Base-by-base conservation (phyloP, 2,797 vertebrate genomes). In the Enteromius fasciolatus region DNA sequence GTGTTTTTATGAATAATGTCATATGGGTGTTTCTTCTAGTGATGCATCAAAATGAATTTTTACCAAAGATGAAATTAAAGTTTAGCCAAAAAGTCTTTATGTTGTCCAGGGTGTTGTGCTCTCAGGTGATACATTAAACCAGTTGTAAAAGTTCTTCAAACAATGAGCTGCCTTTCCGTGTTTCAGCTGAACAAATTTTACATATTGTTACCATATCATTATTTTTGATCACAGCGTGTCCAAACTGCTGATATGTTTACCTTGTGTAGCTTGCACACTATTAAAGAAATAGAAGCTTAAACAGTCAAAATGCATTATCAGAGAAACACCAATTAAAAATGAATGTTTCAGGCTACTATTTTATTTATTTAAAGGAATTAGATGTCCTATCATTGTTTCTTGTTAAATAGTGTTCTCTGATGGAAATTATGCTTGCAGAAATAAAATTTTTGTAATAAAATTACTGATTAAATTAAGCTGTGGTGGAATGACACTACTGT, bases 1-100 rank as follows among this genome's bases (percentile, higher is more conserved):
- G 7, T 57, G 36, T 66, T 76, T 76, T 82, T 69, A 76, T 82
- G 50, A 59, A 59, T 23, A 76, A 76, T 61, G 5, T 76, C 39
- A 23, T 23, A 46, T 57, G 25, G 46, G 25, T 77, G 25, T 64
- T 17, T 67, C 18, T 39, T 50, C 31, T 14, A 31, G 9, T 8
- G 4, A 74, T 8, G 0, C 44, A 31, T 31, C 28, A 31, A 31
- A 31, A 31, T 31, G 28, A 31, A 31, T 31, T 31, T 31, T 31
- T 31, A 31, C 28, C 28, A 31, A 31, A 46, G 15, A 23, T 25
- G 67, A 46, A 46, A 69, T 25, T 15, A 44, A 8, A 67, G 36
- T 68, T 52, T 52, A 20, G 18, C 50, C 23, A 0, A 25, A 61
- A 61, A 28, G 25, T 73, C 69, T 20, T 72, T 73, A 6, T 72